These are phyloP conservation scores for Gallinago media DNA, from an alignment of 2,113 vertebrate species.

Conservation along the genomic window DNA sequence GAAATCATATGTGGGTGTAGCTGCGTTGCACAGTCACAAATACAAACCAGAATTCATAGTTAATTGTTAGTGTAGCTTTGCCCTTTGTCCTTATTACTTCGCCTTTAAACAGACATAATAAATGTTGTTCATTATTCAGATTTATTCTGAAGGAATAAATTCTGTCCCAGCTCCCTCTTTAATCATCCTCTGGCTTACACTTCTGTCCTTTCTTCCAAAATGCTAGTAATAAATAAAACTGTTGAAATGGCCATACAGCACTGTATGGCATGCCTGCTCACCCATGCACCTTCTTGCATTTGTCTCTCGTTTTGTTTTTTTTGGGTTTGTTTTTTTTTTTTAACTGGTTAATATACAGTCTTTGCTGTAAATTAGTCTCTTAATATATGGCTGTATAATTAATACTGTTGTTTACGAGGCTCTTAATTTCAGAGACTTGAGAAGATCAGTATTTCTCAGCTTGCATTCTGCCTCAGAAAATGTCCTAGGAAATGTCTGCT, in stretches of 20 bases:
- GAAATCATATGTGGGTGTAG: background rate
- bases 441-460: background rate
- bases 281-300: background rate
- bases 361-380: background rate
- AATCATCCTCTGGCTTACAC: slow-evolving; percentile 18
- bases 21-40: background rate
- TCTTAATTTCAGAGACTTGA: background rate
- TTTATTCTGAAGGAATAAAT: slow-evolving; percentile 16
- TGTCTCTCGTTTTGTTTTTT: no score
- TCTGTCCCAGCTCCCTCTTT: background rate
- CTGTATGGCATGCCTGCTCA: background rate
- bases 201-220: slow-evolving; percentile 13
- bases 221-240: background rate
- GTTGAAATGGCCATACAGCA: background rate
- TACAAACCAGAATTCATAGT: background rate
- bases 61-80: background rate
- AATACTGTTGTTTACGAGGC: no score
- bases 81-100: slow-evolving; percentile 35
- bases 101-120: slow-evolving; percentile 7
- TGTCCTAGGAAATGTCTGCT: background rate
- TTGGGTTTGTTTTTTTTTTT: background rate
- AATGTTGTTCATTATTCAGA: slow-evolving; percentile 13
- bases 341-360: background rate
- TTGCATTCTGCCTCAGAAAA: background rate
- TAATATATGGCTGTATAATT: no score